phyloP scores from a whole-genome alignment of 2,888 invertebrate species.

The Ochlodes sylvanus region DNA sequence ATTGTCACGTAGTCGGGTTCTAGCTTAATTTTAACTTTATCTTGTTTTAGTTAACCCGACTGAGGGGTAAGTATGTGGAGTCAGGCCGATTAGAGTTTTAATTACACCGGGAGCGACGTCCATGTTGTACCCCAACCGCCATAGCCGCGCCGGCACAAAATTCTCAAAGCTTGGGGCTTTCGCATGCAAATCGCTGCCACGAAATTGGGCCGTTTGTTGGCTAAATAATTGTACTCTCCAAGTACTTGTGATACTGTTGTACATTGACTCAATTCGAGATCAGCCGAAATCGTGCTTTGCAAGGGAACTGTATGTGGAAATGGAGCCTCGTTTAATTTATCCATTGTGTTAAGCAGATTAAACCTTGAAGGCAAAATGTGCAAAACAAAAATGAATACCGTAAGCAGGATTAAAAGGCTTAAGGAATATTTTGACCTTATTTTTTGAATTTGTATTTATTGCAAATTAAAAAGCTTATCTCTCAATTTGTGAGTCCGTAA shows the following conservation, averaged over 20 bases:
- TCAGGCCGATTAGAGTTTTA: slow-evolving; percentile 12
- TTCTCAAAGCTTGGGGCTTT: slow-evolving; percentile 19
- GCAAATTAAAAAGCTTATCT: too few species aligned
- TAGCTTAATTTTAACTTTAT: too few species aligned
- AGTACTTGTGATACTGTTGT: slow-evolving; percentile 1
- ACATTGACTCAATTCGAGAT: not conserved
- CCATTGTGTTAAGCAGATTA: too few species aligned
- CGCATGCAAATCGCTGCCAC: slow-evolving; percentile 24
- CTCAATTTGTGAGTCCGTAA: too few species aligned
- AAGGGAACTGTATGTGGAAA: not conserved
- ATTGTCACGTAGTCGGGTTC: too few species aligned
- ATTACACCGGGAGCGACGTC: not conserved
- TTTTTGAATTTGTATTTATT: too few species aligned
- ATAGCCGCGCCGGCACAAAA: slow-evolving; percentile 14
- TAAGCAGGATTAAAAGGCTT: too few species aligned
- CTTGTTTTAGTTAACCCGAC: not conserved
- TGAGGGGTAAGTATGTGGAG: not conserved
- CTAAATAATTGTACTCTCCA: slow-evolving; percentile 7
- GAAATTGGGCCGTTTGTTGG: slow-evolving; percentile 10
- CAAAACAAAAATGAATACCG: too few species aligned
- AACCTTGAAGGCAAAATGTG: too few species aligned
- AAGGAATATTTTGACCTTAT: too few species aligned
- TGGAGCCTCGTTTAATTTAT: too few species aligned
- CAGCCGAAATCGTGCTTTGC: not conserved
- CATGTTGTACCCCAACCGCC: slow-evolving; percentile 9